Evolutionary conservation across 2,113 vertebrate genomes (phyloP).

Genomic region (Elgaria multicarinata): DNA sequence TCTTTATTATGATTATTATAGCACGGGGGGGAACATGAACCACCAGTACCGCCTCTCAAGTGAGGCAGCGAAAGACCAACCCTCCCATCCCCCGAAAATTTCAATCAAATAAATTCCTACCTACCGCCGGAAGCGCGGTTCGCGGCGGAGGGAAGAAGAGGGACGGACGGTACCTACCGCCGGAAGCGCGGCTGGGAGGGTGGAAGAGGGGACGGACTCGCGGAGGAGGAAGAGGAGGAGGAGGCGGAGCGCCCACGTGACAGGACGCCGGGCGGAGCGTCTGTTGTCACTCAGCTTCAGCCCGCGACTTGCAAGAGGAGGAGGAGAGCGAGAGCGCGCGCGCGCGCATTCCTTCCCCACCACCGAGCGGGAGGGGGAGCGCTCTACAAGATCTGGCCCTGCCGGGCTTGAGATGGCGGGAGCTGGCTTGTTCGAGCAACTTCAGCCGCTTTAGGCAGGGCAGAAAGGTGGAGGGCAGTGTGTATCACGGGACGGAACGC

Average conservation of each 20-base stretch:
- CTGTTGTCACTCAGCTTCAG: too few relatives aligned
- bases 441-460: too few relatives aligned
- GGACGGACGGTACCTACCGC: constrained; percentile 7
- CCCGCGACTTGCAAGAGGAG: too few relatives aligned
- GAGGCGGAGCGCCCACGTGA: not conserved
- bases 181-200: constrained; percentile 5
- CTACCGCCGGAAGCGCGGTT: constrained; percentile 19
- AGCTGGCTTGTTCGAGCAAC: too few relatives aligned
- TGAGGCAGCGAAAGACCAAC: not conserved
- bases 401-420: too few relatives aligned
- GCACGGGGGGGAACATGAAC: too few relatives aligned
- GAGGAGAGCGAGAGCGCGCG: not conserved
- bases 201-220: not conserved
- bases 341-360: not conserved
- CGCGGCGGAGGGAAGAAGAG: constrained; percentile 2
- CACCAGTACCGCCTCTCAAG: too few relatives aligned
- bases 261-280: not conserved
- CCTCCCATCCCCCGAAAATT: not conserved
- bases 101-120: not conserved
- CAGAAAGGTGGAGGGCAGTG: too few relatives aligned
- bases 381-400: too few relatives aligned
- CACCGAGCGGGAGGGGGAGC: not conserved
- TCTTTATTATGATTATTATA: too few relatives aligned
- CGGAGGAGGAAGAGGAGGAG: not conserved
- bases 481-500: too few relatives aligned